Base-by-base conservation (phyloP, 1,140 invertebrate species). In the Amphibalanus amphitrite region DNA sequence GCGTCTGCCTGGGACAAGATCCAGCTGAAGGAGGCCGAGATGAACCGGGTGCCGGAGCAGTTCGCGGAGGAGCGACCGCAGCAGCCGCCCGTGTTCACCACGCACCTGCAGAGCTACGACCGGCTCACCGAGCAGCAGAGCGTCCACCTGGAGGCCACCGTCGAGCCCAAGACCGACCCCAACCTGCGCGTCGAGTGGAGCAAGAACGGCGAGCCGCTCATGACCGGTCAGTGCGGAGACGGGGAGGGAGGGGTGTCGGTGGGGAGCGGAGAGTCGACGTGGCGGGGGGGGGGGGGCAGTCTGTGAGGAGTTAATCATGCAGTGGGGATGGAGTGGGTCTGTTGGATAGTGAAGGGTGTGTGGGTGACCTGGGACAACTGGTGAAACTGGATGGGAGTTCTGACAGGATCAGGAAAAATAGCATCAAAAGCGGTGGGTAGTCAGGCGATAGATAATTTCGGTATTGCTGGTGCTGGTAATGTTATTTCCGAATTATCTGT, bases 181-280 rank as follows among this genome's bases (percentile, higher is more conserved):
- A 86, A 91, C 28, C 86, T 97, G 81, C 91, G 90, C 77, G 91
- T 97, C 26, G 94, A 97, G 82, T 97, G 94, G 94, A 95, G 92
- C 81, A 91, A 95, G 75, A 94, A 97, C 79, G 92, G 91, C 6
- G 84, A 90, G 77, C 90, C 91, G 28, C 78, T 96, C 69, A 84
- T 89, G 69, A 90, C 91, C 79, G 94, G 94, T 67, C 92, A 95
- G 82, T 87, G 93, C 20, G 23, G 29, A 38, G 33, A 15, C 33
- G 33, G 15, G 33, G 33, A n/a, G 33, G 33, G 47, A 59, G 47
- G 38, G 38, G 38, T 38, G 38, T 17, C 38, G 38, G 6, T 38
- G 38, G 38, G n/a, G 33, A 38, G 33, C 4, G 33, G 15, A 15
- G 33, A 15, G 33, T 15, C 4, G 33, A 38, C 4, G 33, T 4